These are phyloP conservation scores for Grammomys surdaster DNA, from an alignment of 2,113 vertebrate species.

Conservation along the genomic window DNA sequence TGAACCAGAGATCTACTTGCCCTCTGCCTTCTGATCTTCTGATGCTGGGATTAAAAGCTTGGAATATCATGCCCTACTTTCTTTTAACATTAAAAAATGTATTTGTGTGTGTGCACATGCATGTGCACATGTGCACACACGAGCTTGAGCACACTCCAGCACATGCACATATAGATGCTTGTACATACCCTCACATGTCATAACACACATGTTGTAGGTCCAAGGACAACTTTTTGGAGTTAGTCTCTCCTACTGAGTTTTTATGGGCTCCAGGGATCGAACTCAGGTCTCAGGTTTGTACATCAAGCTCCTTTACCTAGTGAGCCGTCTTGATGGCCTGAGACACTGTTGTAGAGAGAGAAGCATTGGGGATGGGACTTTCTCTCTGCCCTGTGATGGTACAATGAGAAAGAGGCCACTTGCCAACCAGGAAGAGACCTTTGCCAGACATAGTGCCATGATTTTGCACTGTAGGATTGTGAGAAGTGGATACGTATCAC, in stretches of 20 bases:
- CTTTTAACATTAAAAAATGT: neutral
- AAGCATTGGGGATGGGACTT: neutral
- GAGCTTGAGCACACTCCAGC: neutral
- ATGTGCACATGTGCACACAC: fast-evolving
- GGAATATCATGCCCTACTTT: neutral
- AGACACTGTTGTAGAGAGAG: neutral
- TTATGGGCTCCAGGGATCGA: neutral
- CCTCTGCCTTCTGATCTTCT: neutral
- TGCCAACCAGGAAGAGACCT: neutral
- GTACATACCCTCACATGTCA: neutral
- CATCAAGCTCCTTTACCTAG: neutral
- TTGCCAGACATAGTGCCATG: neutral
- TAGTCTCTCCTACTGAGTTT: neutral
- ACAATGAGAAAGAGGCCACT: neutral
- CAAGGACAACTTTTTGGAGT: neutral
- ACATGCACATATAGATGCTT: neutral
- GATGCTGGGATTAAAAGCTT: neutral
- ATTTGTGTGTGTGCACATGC: neutral
- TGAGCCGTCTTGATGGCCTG: neutral
- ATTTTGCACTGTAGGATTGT: neutral
- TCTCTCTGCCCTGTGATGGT: neutral
- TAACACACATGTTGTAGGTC: neutral
- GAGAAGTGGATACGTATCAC: neutral
- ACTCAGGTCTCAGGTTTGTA: neutral
- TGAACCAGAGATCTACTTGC: neutral